A percentile compares a stretch with the other conserved stretches of the same genome.
These are phyloP conservation scores for Rhingia rostrata DNA, from an alignment of 2,888 invertebrate genomes.

Conservation along the genomic window DNA sequence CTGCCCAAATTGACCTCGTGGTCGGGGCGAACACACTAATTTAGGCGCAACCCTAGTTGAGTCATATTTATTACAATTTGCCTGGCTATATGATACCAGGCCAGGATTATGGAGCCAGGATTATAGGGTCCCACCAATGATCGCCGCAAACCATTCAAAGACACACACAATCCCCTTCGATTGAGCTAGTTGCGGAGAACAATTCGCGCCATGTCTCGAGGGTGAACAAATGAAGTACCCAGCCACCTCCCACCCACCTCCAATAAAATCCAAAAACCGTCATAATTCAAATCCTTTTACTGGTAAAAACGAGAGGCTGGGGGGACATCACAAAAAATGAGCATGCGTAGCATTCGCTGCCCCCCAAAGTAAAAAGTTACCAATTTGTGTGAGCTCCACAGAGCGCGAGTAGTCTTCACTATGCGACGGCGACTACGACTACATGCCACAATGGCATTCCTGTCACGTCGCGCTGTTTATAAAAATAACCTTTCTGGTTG, in stretches of 20 bases:
- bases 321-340: background rate
- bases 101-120: conserved; percentile 42
- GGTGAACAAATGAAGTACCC: conserved; percentile 32
- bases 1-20: conserved; percentile 62
- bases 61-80: conserved; percentile 67
- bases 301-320: background rate
- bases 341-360: conserved; percentile 50
- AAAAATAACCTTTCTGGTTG: conserved; percentile 82
- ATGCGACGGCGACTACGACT: background rate
- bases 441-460: conserved; percentile 77
- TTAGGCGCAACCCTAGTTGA: conserved; percentile 71
- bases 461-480: conserved; percentile 83
- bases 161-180: conserved; percentile 27
- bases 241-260: conserved; percentile 51
- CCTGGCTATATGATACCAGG: background rate
- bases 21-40: conserved; percentile 68
- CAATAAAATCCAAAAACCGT: conserved; percentile 58
- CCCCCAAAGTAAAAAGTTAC: conserved; percentile 31
- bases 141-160: conserved; percentile 58
- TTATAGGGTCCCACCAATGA: conserved; percentile 58
- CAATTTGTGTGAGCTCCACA: conserved; percentile 44
- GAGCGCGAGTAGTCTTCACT: background rate
- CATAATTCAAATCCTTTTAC: conserved; percentile 63
- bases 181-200: conserved; percentile 45
- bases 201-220: conserved; percentile 56